These are phyloP conservation scores for Leguminivora glycinivorella DNA, from an alignment of 1,140 invertebrate species.

Conservation along the genomic window DNA sequence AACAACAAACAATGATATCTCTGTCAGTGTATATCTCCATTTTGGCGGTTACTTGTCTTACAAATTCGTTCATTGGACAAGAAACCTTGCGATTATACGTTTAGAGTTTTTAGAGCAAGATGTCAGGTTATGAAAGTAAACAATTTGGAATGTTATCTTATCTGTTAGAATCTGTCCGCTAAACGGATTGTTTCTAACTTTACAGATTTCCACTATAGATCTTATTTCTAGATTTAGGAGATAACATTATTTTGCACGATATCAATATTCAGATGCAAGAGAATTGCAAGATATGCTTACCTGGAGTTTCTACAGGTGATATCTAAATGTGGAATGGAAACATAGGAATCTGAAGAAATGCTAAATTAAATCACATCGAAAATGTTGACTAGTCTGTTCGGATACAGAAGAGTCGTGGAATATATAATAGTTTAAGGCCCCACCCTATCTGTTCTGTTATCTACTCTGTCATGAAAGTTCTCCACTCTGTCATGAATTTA, in stretches of 20 bases:
- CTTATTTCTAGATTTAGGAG: constrained; percentile 8
- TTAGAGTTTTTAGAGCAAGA: neutral
- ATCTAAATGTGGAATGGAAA: no score
- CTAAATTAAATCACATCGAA: no score
- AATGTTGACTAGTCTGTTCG: no score
- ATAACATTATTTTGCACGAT: neutral
- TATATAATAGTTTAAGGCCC: no score
- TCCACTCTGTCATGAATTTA: no score
- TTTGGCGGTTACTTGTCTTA: neutral
- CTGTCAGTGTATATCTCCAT: constrained; percentile 30
- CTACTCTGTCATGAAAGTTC: no score
- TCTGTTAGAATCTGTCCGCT: constrained; percentile 38
- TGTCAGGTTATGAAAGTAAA: neutral
- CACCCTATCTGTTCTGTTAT: no score
- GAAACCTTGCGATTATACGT: neutral
- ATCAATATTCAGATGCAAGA: neutral
- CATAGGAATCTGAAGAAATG: no score
- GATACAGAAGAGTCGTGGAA: no score
- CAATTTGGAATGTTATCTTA: constrained; percentile 54
- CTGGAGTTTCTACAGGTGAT: no score
- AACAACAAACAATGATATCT: constrained; percentile 52
- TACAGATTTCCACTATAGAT: neutral
- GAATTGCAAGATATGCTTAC: no score
- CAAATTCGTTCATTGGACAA: neutral
- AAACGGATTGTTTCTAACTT: constrained; percentile 1